phyloP scores from a whole-genome alignment of 2,113 vertebrate genomes.

The Elaphurus davidianus region DNA sequence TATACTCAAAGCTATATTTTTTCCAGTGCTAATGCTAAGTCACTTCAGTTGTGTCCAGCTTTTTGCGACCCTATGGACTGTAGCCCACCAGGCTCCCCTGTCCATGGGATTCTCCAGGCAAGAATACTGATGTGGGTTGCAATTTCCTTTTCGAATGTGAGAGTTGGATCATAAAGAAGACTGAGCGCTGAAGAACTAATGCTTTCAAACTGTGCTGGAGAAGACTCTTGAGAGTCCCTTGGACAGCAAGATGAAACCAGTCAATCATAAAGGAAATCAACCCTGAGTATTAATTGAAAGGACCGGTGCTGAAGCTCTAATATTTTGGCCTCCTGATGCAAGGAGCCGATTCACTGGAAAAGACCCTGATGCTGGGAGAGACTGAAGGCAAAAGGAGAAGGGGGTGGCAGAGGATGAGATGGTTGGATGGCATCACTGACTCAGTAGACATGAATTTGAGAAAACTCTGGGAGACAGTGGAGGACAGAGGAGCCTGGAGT shows the following conservation, averaged over 20 bases:
- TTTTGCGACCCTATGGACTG: accelerated
- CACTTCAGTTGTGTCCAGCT: neutral
- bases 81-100: neutral
- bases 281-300: neutral
- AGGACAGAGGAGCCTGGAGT: neutral
- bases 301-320: neutral
- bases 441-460: neutral
- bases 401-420: neutral
- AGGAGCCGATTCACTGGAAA: neutral
- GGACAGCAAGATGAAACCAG: neutral
- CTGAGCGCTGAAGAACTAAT: neutral
- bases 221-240: neutral
- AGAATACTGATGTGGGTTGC: neutral
- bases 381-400: neutral
- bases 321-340: neutral
- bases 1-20: neutral
- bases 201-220: neutral
- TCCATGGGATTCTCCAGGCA: neutral
- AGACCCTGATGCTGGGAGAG: neutral
- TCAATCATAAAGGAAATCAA: neutral
- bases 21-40: neutral
- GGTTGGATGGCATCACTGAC: neutral
- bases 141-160: neutral
- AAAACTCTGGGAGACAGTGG: neutral
- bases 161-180: neutral